Conservation (phyloP, 53 echinoderm and acorn worm genomes). For the Holothuria scabra region DNA sequence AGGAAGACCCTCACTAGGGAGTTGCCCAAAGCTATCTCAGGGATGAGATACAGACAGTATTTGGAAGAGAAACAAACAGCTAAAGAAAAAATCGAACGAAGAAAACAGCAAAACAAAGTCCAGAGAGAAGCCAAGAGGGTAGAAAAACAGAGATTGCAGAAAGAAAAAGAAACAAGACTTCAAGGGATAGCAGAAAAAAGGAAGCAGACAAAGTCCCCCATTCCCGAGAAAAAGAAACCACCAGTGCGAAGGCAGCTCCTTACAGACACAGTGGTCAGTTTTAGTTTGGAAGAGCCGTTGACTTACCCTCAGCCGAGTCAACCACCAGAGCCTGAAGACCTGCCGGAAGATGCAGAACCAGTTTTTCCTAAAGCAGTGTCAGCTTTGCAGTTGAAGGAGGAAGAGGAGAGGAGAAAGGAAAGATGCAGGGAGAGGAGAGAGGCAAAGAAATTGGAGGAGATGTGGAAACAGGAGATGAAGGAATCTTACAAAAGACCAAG, state of each 20-base stretch:
- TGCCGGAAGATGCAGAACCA: no score
- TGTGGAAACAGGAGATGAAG: not conserved
- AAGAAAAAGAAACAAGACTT: slow-evolving; percentile 6
- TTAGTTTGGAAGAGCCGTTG: slow-evolving; percentile 11
- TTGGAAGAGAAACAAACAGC: slow-evolving; percentile 34
- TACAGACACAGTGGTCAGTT: slow-evolving; percentile 4
- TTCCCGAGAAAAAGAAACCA: not conserved
- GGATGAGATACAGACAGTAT: slow-evolving; percentile 33
- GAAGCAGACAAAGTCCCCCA: no score
- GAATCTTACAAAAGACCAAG: slow-evolving; percentile 1
- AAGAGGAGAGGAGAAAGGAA: not conserved
- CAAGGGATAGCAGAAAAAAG: not conserved
- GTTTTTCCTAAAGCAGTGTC: no score
- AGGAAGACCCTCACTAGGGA: not conserved
- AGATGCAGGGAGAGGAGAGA: not conserved
- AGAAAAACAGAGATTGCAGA: slow-evolving; percentile 17
- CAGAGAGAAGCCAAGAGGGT: slow-evolving; percentile 14
- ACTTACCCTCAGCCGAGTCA: not conserved
- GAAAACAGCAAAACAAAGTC: slow-evolving; percentile 6
- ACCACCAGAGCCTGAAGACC: not conserved
- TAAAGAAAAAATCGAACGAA: slow-evolving; percentile 13
- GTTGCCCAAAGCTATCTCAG: slow-evolving; percentile 46
- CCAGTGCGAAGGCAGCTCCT: slow-evolving; percentile 24
- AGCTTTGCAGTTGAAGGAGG: not conserved
- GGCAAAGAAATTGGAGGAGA: not conserved